phyloP scores from a whole-genome alignment of 2,888 invertebrate species.

The Halictus quadricinctus region DNA sequence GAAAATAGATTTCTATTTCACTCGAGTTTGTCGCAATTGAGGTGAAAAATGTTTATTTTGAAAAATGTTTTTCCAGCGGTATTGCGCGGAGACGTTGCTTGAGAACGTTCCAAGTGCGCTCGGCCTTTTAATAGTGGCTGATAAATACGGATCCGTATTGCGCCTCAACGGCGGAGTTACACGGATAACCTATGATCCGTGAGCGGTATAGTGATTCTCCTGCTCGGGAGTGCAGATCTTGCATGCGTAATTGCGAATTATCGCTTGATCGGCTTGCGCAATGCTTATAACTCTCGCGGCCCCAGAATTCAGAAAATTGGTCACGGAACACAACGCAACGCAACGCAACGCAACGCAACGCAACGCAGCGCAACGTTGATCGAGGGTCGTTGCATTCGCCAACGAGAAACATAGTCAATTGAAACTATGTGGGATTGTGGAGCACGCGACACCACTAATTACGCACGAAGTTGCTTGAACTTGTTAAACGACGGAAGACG shows the following conservation, averaged over 20 bases:
- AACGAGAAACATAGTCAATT: background rate
- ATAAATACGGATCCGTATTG: slow-evolving; percentile 55
- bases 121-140: slow-evolving; percentile 49
- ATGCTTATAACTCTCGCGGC: slow-evolving; percentile 50
- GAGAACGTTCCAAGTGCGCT: slow-evolving; percentile 27
- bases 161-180: slow-evolving; percentile 58
- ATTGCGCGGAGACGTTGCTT: slow-evolving; percentile 3
- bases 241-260: slow-evolving; percentile 76
- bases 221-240: slow-evolving; percentile 57
- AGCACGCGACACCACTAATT: background rate
- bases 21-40: no score
- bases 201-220: slow-evolving; percentile 63
- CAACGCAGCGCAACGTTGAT: background rate
- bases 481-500: background rate
- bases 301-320: slow-evolving; percentile 33
- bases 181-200: slow-evolving; percentile 71
- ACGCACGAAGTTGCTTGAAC: background rate
- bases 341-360: slow-evolving; percentile 8
- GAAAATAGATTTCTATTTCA: no score
- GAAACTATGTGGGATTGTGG: slow-evolving; percentile 2
- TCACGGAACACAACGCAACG: slow-evolving; percentile 1
- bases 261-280: slow-evolving; percentile 67
- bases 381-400: background rate
- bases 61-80: slow-evolving; percentile 27
- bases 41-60: no score